A percentile compares a stretch with the other conserved stretches of the same genome.
Evolutionary conservation across 2,113 vertebrate species (phyloP).

Genomic region (Protobothrops flavoviridis): DNA sequence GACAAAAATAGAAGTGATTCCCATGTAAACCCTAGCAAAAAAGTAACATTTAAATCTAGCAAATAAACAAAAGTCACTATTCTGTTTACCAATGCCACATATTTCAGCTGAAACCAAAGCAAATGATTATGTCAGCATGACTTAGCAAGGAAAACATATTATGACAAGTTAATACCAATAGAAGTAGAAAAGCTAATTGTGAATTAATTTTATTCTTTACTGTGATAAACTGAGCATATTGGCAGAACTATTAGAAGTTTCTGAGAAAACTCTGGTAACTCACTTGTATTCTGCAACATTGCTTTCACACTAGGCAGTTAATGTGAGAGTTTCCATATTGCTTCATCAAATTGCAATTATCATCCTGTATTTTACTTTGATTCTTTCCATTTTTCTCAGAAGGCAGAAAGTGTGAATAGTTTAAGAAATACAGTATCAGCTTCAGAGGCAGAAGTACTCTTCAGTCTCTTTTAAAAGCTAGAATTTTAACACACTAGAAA

Average conservation of each 20-base stretch:
- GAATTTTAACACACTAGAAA: not conserved
- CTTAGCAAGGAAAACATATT: not conserved
- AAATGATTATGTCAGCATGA: not conserved
- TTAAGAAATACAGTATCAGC: not conserved
- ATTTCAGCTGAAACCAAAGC: not conserved
- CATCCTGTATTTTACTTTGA: not conserved
- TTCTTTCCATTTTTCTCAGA: not conserved
- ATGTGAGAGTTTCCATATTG: not conserved
- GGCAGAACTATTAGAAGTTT: not conserved
- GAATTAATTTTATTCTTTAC: not conserved
- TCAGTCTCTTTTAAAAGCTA: not conserved
- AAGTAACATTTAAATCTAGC: not conserved
- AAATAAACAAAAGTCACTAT: not conserved
- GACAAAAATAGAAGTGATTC: not conserved
- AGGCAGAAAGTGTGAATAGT: not conserved
- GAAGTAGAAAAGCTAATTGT: not conserved
- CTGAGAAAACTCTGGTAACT: not conserved
- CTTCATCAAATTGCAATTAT: not conserved
- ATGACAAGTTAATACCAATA: not conserved
- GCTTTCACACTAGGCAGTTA: not conserved
- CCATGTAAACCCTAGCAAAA: not conserved
- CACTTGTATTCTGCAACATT: not conserved
- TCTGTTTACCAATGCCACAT: not conserved
- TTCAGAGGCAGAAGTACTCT: not conserved
- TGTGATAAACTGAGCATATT: not conserved